Evolutionary conservation across 2,797 vertebrate genomes (phyloP).

Genomic region (Alfaro cultratus): DNA sequence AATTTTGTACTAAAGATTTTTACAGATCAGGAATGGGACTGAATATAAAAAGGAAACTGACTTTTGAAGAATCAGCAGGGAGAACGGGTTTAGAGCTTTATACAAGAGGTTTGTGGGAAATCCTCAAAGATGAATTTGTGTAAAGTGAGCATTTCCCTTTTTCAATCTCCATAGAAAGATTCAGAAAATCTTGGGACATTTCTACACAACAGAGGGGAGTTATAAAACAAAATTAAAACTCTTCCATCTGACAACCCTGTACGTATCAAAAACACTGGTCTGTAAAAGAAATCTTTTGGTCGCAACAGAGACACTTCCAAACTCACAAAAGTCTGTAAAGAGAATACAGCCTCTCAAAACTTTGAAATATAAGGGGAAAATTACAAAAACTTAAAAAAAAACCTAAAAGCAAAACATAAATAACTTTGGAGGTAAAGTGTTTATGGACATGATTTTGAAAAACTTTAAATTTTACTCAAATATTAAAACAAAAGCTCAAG

Average conservation of each 20-base stretch:
- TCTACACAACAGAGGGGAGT: neutral
- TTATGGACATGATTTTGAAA: neutral
- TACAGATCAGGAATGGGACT: neutral
- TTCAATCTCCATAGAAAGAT: neutral
- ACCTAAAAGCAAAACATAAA: no score
- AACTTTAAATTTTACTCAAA: neutral
- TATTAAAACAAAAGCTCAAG: neutral
- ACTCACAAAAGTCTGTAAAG: neutral
- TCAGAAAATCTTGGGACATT: neutral
- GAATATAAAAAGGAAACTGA: neutral
- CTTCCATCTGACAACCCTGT: neutral
- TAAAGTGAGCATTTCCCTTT: neutral
- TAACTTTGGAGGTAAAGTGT: neutral
- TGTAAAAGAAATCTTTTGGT: neutral
- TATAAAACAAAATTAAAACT: constrained; percentile 2
- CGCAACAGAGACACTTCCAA: neutral
- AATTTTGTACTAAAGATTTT: neutral
- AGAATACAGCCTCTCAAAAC: neutral
- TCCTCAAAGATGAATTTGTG: neutral
- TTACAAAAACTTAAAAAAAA: neutral
- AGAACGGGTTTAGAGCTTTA: neutral
- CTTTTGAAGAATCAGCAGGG: neutral
- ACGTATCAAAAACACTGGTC: neutral
- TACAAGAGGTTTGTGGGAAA: neutral
- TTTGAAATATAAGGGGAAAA: neutral